Evolutionary conservation across 2,888 invertebrate genomes (phyloP).

Genomic region (Agriotes lineatus): DNA sequence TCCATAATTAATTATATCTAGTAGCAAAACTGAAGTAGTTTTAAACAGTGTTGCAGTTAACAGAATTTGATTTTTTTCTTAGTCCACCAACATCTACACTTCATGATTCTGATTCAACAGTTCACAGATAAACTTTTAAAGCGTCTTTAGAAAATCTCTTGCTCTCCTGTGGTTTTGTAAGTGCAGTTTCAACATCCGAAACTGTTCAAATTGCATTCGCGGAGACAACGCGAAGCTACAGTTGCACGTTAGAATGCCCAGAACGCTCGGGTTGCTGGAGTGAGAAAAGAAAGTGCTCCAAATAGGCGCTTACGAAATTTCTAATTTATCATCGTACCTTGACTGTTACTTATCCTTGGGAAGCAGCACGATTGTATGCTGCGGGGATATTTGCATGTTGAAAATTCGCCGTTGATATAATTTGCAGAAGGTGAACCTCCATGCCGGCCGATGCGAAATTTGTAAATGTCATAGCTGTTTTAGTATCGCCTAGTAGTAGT

Average conservation of each 20-base stretch:
- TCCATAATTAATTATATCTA: too few relatives aligned
- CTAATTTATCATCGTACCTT: constrained; percentile 35
- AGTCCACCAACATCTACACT: too few relatives aligned
- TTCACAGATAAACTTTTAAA: too few relatives aligned
- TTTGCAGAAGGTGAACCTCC: neutral
- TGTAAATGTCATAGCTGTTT: neutral
- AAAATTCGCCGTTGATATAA: constrained; percentile 1
- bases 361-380: constrained; percentile 28
- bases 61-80: too few relatives aligned
- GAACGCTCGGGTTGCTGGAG: neutral
- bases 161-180: too few relatives aligned
- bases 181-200: too few relatives aligned
- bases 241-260: constrained; percentile 2
- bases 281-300: constrained; percentile 42
- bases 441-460: neutral
- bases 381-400: constrained; percentile 5
- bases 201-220: too few relatives aligned
- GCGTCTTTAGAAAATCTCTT: too few relatives aligned
- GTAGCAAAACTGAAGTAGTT: too few relatives aligned
- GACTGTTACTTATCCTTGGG: constrained; percentile 32
- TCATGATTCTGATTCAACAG: too few relatives aligned
- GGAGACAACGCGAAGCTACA: too few relatives aligned
- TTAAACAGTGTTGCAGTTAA: too few relatives aligned
- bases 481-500: neutral
- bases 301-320: constrained; percentile 40